Evolutionary conservation across 2,888 invertebrate genomes (phyloP).

Genomic region (Coronaproctus castanopsis): DNA sequence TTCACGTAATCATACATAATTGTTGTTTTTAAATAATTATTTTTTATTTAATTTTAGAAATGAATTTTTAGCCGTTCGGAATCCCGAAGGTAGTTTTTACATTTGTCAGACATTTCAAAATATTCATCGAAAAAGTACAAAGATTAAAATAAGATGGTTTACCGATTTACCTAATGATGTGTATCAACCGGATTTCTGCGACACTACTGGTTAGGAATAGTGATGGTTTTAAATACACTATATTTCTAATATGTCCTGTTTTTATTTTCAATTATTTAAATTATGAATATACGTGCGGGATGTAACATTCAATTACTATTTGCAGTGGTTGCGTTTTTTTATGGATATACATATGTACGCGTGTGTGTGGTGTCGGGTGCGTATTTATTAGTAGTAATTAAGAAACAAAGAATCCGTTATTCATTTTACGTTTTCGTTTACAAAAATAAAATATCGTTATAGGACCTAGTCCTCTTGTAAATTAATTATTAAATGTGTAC

Average conservation of each 20-base stretch:
- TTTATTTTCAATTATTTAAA: neutral
- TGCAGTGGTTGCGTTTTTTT: no score
- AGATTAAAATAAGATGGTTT: constrained; percentile 77
- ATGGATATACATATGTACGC: no score
- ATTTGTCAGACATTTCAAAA: constrained; percentile 80
- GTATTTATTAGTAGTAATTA: no score
- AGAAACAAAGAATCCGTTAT: no score
- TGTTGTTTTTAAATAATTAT: no score
- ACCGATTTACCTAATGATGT: constrained; percentile 48
- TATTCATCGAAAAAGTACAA: constrained; percentile 63
- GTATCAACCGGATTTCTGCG: constrained; percentile 77
- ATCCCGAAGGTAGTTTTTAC: constrained; percentile 70
- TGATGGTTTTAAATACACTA: neutral
- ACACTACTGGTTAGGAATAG: constrained; percentile 44
- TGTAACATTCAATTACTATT: no score
- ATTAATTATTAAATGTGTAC: no score
- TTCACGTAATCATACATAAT: no score
- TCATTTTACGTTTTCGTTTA: no score
- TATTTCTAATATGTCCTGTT: neutral
- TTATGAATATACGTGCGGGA: neutral
- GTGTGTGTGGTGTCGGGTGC: no score
- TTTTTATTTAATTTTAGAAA: constrained; percentile 45
- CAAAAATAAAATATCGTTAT: no score
- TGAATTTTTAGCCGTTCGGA: constrained; percentile 76
- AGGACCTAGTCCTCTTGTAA: no score